These are phyloP conservation scores for Ashinkailepas kermadecensis DNA, from an alignment of 2,888 invertebrate species.

Conservation along the genomic window DNA sequence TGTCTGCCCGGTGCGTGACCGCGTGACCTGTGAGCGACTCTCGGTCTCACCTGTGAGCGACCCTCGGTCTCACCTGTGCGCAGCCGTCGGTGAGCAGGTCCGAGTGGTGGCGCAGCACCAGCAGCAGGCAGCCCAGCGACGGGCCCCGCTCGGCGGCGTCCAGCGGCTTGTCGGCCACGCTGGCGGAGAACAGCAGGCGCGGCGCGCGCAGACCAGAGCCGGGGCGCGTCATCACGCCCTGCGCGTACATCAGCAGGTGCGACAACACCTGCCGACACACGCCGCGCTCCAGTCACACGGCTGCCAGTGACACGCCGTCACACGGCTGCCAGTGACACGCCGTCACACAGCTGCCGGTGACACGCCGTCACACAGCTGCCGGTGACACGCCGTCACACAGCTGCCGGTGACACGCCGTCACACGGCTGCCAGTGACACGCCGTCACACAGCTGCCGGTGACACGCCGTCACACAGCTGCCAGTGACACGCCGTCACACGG, in stretches of 20 bases:
- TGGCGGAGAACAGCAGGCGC: neutral
- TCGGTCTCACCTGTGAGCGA: too few species aligned
- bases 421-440: too few species aligned
- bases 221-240: neutral
- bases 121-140: neutral
- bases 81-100: neutral
- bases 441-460: too few species aligned
- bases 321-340: neutral
- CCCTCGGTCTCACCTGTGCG: neutral
- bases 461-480: too few species aligned
- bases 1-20: too few species aligned
- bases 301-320: neutral
- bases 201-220: neutral
- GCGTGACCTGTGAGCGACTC: too few species aligned
- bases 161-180: neutral
- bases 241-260: neutral
- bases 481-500: too few species aligned
- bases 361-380: neutral
- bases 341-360: neutral
- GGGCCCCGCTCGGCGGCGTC: neutral
- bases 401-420: too few species aligned
- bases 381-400: neutral
- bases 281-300: neutral
- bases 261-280: neutral
- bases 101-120: neutral